Base-by-base conservation (phyloP, 1,140 invertebrate genomes). In the Anadara kagoshimensis region DNA sequence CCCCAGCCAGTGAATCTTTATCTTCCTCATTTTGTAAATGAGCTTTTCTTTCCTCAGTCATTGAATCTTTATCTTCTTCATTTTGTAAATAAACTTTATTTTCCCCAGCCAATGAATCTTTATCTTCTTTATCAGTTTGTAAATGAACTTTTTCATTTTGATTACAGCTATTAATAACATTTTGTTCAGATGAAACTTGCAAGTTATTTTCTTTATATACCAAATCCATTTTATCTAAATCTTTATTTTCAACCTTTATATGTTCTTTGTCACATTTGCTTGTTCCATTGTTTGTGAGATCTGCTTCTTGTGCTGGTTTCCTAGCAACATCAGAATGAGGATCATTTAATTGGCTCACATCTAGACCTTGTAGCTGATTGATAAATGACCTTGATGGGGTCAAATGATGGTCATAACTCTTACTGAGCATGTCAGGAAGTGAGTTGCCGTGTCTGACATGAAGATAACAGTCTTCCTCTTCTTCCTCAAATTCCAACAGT, bases 381-480 rank as follows among this genome's bases (percentile, higher is more conserved):
- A 36, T 36, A 36, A 36, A 36, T 36, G 29, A 36, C 29, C 69
- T 43, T 57, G 69, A 64, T 26, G 67, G 43, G 47, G 26, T 66
- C 20, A 75, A 56, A 54, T 65, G 45, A 63, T 71, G 70, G 36
- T 73, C 69, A 56, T 73, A 77, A 62, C 70, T 73, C 49, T 77
- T 77, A 56, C 66, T 70, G 18, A 56, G 61, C 16, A 73, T 75
- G 22, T 81, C 70, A 36, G 79, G 79, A 12, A 81, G 29, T 18
- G 79, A 81, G 22, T 74, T 78, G 58, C 79, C 75, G 14, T 71
- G 76, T 53, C 76, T 47, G 3, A 78, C 16, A n/a, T 66, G 61
- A 64, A 68, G 53, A 70, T 36, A 36, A 36, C 29, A 36, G 7
- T 36, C 29, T 3, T 7, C 7, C 7, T 70, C 67, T 14, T 73